Base-by-base conservation (phyloP, 2,888 invertebrate genomes). In the Neocrepidodera transversa region DNA sequence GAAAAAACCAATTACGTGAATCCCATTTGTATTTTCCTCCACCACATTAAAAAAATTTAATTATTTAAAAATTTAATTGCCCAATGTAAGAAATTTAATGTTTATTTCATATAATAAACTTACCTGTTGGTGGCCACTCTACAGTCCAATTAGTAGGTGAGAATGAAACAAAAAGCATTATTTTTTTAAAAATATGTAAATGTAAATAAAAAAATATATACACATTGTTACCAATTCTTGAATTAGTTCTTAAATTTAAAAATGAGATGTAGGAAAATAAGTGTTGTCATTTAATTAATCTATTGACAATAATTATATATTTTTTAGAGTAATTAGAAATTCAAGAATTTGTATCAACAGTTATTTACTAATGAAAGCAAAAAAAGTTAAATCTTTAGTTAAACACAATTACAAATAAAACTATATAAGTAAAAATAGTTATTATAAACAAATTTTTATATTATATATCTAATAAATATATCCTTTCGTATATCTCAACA, bases 71-170 rank as follows among this genome's bases (percentile, higher is more conserved):
- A 5, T 23, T n/a, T n/a, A n/a, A n/a, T n/a, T n/a, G n/a, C n/a
- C n/a, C 4, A 23, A 23, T 23, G 23, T 23, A 6, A 5, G 23
- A 23, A 23, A 5, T 23, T 13, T 38, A 7, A 38, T 13, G 3
- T 20, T 47, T 48, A n/a, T 26, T 48, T n/a, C n/a, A n/a, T n/a
- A n/a, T n/a, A n/a, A n/a, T n/a, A n/a, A 35, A 66, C 69, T 68
- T 63, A 71, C 71, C 68, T 62, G 48, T 52, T 11, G 53, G 36
- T 36, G 58, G 60, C 32, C 54, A 38, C 7, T 58, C 65, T 65
- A 57, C 45, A 52, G 50, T 54, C 58, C 61, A 55, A 60, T 64
- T 66, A 66, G 58, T 62, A 66, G 58, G 55, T 53, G 60, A 64
- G 47, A 60, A 62, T 62, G 62, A 52, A 64, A 64, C 60, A 64